Conservation (phyloP, 2,797 vertebrate genomes). For the Menidia menidia region DNA sequence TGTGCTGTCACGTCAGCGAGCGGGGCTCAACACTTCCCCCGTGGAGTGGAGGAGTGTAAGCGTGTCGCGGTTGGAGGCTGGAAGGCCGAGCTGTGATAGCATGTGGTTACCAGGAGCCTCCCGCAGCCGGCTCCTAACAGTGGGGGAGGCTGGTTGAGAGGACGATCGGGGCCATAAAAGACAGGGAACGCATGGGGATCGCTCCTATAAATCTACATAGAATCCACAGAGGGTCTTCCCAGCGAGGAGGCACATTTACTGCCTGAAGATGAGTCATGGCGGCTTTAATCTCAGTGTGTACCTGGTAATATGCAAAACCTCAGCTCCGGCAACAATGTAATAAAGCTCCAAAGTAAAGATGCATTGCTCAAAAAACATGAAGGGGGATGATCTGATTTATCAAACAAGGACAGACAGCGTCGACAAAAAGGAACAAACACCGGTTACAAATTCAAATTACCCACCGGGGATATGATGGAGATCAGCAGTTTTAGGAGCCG, state of each 20-base stretch:
- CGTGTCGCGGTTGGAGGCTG: constrained; percentile 72
- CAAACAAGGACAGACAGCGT: constrained; percentile 18
- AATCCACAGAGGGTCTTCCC: constrained; percentile 1
- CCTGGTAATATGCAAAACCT: neutral
- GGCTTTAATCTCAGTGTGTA: neutral
- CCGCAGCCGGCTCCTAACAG: constrained; percentile 52
- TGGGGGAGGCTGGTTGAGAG: constrained; percentile 24
- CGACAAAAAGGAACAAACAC: constrained; percentile 15
- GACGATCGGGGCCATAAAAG: constrained; percentile 24
- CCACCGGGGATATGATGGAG: constrained; percentile 20
- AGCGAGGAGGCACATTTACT: neutral
- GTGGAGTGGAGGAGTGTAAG: constrained; percentile 76
- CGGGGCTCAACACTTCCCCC: constrained; percentile 74
- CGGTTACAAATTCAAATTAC: constrained; percentile 27
- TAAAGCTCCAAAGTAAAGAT: constrained; percentile 6
- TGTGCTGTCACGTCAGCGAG: constrained; percentile 68
- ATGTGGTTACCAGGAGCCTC: constrained; percentile 74
- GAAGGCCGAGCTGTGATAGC: constrained; percentile 78
- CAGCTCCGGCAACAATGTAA: constrained; percentile 4
- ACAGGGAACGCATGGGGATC: neutral
- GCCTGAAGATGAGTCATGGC: neutral
- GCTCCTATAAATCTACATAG: neutral
- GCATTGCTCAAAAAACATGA: neutral
- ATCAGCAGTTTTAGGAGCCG: constrained; percentile 5
- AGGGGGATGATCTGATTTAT: constrained; percentile 8